phyloP scores from a whole-genome alignment of 2,113 vertebrate genomes.

The Tor tambroides region DNA sequence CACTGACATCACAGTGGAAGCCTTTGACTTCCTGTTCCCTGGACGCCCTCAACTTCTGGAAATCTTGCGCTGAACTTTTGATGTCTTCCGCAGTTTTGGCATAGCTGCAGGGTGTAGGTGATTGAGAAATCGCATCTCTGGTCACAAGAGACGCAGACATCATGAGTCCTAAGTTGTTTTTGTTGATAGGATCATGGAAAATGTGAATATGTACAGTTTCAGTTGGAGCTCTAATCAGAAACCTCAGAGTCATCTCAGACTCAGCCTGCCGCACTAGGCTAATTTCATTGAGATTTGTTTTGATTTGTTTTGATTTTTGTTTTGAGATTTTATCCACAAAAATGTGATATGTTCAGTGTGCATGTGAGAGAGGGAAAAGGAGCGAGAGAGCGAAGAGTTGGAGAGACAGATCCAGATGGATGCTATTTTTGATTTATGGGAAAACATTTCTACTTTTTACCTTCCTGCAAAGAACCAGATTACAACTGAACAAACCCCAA shows the following conservation, averaged over 20 bases:
- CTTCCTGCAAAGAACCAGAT: too few species aligned
- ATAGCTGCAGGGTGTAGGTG: slow-evolving; percentile 30
- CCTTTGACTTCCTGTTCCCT: slow-evolving; percentile 43
- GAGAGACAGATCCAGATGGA: slow-evolving; percentile 31
- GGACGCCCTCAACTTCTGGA: slow-evolving; percentile 36
- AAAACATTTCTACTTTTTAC: too few species aligned
- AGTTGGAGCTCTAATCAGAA: slow-evolving; percentile 43
- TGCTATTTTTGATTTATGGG: neutral
- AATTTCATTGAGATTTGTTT: slow-evolving; percentile 46
- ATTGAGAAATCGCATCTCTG: slow-evolving; percentile 43
- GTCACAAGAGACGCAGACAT: slow-evolving; percentile 43
- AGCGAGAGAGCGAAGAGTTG: neutral
- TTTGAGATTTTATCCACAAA: slow-evolving; percentile 43
- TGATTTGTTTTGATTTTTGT: slow-evolving; percentile 49
- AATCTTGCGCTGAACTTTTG: slow-evolving; percentile 42
- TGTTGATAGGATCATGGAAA: slow-evolving; percentile 48
- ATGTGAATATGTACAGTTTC: slow-evolving; percentile 46
- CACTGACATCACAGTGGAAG: slow-evolving; percentile 42
- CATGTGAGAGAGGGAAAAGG: neutral
- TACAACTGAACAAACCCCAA: too few species aligned
- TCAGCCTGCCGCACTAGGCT: slow-evolving; percentile 26
- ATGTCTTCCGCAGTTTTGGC: slow-evolving; percentile 46
- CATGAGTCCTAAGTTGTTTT: slow-evolving; percentile 36
- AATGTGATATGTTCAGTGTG: slow-evolving; percentile 30
- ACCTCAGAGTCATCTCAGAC: slow-evolving; percentile 25